phyloP scores from a whole-genome alignment of 2,797 vertebrate species.

The Channallabes apus region DNA sequence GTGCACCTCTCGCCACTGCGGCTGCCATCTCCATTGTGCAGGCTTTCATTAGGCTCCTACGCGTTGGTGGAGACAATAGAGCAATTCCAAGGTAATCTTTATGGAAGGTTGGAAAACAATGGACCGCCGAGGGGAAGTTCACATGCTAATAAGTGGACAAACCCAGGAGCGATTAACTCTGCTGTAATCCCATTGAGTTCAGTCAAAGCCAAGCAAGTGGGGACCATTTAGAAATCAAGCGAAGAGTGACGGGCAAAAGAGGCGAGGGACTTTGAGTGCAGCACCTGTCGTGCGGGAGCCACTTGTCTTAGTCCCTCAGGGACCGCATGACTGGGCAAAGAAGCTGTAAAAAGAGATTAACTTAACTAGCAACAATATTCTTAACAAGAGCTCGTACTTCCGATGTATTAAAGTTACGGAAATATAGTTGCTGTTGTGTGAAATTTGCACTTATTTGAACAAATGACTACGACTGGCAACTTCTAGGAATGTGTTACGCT shows the following conservation, averaged over 20 bases:
- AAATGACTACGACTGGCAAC: background rate
- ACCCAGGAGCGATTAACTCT: slow-evolving; percentile 68
- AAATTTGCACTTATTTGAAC: slow-evolving; percentile 6
- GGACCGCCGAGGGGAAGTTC: slow-evolving; percentile 60
- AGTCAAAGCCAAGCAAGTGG: slow-evolving; percentile 63
- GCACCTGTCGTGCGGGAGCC: slow-evolving; percentile 53
- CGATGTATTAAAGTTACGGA: slow-evolving; percentile 15
- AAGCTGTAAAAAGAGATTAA: slow-evolving; percentile 19
- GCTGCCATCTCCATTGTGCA: slow-evolving; percentile 58
- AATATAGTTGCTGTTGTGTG: background rate
- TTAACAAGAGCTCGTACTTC: slow-evolving; percentile 16
- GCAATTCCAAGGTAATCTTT: slow-evolving; percentile 69
- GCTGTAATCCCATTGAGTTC: slow-evolving; percentile 70
- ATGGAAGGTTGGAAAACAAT: slow-evolving; percentile 66
- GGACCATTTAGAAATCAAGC: slow-evolving; percentile 58
- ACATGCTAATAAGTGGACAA: slow-evolving; percentile 69
- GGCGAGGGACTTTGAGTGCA: slow-evolving; percentile 54
- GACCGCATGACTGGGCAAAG: slow-evolving; percentile 4
- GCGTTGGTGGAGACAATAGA: slow-evolving; percentile 65
- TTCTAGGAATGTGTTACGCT: background rate
- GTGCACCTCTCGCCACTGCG: slow-evolving; percentile 54
- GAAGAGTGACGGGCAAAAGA: slow-evolving; percentile 55
- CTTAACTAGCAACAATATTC: slow-evolving; percentile 9
- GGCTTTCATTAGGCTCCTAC: slow-evolving; percentile 60
- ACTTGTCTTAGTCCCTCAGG: slow-evolving; percentile 12